A percentile compares a stretch with the other conserved stretches of the same genome.
phyloP scores from a whole-genome alignment of 2,113 vertebrate species.

The Solea senegalensis region DNA sequence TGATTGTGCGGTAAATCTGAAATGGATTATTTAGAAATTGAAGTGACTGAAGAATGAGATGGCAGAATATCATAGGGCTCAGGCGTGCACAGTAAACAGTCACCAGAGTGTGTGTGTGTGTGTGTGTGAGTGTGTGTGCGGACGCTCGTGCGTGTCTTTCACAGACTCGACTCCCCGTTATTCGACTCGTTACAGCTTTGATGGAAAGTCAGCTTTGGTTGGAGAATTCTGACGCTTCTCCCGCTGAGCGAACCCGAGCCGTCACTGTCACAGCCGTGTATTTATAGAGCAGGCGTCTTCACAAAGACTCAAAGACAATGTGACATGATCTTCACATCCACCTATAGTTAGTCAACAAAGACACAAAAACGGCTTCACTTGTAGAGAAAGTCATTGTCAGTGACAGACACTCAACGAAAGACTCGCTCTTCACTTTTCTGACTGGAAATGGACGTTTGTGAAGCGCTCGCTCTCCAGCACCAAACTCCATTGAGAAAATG shows the following conservation, averaged over 20 bases:
- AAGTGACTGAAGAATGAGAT: conserved; percentile 23
- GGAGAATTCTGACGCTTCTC: conserved; percentile 68
- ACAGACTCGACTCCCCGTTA: not conserved
- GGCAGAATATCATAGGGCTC: conserved; percentile 2
- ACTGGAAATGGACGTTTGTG: too few relatives aligned
- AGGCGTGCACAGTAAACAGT: conserved; percentile 2
- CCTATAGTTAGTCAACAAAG: conserved; percentile 38
- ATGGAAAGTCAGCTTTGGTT: conserved; percentile 44
- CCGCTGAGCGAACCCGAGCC: conserved; percentile 70
- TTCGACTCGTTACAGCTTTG: conserved; percentile 56
- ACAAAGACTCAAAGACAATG: conserved; percentile 65
- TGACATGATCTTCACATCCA: conserved; percentile 62
- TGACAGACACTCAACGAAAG: too few relatives aligned
- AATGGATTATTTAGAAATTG: conserved; percentile 51
- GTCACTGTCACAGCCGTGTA: conserved; percentile 71
- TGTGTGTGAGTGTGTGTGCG: not conserved
- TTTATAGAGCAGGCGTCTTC: conserved; percentile 70
- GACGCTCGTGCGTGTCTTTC: conserved; percentile 1
- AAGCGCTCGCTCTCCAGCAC: too few relatives aligned
- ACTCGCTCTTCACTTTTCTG: too few relatives aligned
- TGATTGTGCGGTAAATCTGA: conserved; percentile 51
- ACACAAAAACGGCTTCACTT: not conserved
- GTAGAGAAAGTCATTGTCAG: too few relatives aligned
- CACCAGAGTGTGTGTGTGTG: not conserved
- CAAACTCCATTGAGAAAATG: too few relatives aligned